These are phyloP conservation scores for Zaprionus bogoriensis DNA, from an alignment of 2,888 invertebrate genomes.

Conservation along the genomic window DNA sequence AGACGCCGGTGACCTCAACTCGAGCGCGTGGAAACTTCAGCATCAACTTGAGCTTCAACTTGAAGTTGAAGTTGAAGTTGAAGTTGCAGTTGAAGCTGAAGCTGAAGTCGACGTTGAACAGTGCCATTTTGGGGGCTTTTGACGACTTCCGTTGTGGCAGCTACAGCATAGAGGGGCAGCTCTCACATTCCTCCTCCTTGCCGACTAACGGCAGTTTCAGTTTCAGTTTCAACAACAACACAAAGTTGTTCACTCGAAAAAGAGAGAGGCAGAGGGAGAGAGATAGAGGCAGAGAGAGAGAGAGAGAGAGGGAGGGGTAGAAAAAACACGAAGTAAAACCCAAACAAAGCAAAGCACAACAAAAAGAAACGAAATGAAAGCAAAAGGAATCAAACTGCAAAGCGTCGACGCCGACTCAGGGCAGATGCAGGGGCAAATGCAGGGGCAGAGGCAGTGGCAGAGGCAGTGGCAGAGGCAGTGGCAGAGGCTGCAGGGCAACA, in stretches of 20 bases:
- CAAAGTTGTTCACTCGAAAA: slow-evolving; percentile 45
- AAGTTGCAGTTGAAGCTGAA: slow-evolving; percentile 13
- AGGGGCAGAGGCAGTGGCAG: not conserved
- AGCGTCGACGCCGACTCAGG: slow-evolving; percentile 1
- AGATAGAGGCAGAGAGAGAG: no score
- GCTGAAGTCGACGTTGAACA: slow-evolving; percentile 27
- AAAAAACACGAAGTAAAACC: slow-evolving; percentile 9
- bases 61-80: slow-evolving; percentile 33
- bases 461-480: no score
- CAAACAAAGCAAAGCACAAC: slow-evolving; percentile 5
- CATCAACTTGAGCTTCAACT: slow-evolving; percentile 21
- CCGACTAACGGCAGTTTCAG: slow-evolving; percentile 67
- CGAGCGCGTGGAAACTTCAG: slow-evolving; percentile 26
- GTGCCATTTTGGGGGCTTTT: slow-evolving; percentile 31
- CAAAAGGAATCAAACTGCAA: slow-evolving; percentile 43
- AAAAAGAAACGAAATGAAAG: slow-evolving; percentile 38
- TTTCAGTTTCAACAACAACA: slow-evolving; percentile 69
- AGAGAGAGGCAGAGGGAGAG: no score
- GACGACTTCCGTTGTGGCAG: slow-evolving; percentile 50
- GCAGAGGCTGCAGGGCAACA: slow-evolving; percentile 16
- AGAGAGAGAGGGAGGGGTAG: no score
- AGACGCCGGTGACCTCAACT: slow-evolving; percentile 44
- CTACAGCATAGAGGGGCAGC: slow-evolving; percentile 9
- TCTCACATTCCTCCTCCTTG: not conserved
- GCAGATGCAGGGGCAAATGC: not conserved